These are phyloP conservation scores for Eutrigla gurnardus DNA, from an alignment of 2,797 vertebrate genomes.

Conservation along the genomic window DNA sequence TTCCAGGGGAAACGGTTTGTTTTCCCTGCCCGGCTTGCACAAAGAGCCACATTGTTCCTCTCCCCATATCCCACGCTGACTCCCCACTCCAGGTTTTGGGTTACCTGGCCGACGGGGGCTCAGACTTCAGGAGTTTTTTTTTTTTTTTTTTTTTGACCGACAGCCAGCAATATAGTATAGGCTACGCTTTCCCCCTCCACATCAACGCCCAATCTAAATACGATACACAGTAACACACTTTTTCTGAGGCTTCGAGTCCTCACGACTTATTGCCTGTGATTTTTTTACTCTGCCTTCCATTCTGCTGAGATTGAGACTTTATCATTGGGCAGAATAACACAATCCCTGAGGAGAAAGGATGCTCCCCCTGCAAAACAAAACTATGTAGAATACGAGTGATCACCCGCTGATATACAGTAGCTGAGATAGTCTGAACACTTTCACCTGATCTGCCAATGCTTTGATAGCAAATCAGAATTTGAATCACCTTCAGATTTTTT, in stretches of 20 bases:
- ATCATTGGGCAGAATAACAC: constrained; percentile 32
- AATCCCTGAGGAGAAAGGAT: constrained; percentile 42
- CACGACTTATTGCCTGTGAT: constrained; percentile 65
- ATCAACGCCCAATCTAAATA: constrained; percentile 73
- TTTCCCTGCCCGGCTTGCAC: constrained; percentile 82
- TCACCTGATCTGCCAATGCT: constrained; percentile 45
- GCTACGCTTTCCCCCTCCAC: constrained; percentile 39
- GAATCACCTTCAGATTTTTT: constrained; percentile 31
- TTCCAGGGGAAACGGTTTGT: constrained; percentile 85
- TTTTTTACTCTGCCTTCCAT: constrained; percentile 41
- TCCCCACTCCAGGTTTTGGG: constrained; percentile 82
- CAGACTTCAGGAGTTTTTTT: constrained; percentile 77
- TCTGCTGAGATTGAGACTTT: constrained; percentile 55
- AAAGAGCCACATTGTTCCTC: constrained; percentile 85
- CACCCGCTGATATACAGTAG: constrained; percentile 39
- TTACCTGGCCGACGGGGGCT: constrained; percentile 81
- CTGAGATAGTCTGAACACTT: constrained; percentile 45
- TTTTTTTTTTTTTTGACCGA: constrained; percentile 62
- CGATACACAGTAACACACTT: constrained; percentile 50
- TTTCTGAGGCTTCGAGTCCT: constrained; percentile 61
- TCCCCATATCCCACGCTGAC: constrained; percentile 81
- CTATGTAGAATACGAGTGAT: constrained; percentile 23
- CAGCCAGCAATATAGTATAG: constrained; percentile 76
- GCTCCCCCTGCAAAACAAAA: constrained; percentile 25
- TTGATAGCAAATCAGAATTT: constrained; percentile 29